These are phyloP conservation scores for Anguilla marmorata DNA, from an alignment of 2,797 vertebrate genomes.

Conservation along the genomic window DNA sequence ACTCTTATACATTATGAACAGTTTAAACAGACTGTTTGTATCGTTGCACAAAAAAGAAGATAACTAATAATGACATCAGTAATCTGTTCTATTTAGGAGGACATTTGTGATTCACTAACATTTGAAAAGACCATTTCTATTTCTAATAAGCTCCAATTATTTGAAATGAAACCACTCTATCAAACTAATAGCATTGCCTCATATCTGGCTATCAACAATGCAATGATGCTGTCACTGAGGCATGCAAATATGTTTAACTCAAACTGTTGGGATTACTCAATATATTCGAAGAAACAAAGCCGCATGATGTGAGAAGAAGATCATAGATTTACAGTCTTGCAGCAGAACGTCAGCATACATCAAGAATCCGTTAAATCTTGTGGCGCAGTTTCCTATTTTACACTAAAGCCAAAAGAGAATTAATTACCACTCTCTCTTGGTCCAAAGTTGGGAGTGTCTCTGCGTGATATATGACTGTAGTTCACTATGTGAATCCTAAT, in stretches of 20 bases:
- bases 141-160: constrained; percentile 58
- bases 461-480: background rate
- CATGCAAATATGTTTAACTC: background rate
- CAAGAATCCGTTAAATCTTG: background rate
- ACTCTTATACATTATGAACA: background rate
- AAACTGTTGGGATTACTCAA: background rate
- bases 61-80: constrained; percentile 60
- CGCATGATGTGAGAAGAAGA: background rate
- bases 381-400: background rate
- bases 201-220: constrained; percentile 27
- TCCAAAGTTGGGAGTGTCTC: background rate
- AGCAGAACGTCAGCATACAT: background rate
- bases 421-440: background rate
- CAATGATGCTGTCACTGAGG: background rate
- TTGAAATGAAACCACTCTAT: constrained; percentile 49
- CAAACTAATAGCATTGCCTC: constrained; percentile 42
- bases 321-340: background rate
- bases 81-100: constrained; percentile 49
- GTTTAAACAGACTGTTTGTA: background rate
- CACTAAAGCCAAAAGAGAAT: background rate
- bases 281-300: background rate
- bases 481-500: background rate
- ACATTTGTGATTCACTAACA: constrained; percentile 23
- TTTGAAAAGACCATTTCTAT: constrained; percentile 52
- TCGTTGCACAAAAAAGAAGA: constrained; percentile 50